Base-by-base conservation (phyloP, 2,797 vertebrate genomes). In the Sus cebifrons region DNA sequence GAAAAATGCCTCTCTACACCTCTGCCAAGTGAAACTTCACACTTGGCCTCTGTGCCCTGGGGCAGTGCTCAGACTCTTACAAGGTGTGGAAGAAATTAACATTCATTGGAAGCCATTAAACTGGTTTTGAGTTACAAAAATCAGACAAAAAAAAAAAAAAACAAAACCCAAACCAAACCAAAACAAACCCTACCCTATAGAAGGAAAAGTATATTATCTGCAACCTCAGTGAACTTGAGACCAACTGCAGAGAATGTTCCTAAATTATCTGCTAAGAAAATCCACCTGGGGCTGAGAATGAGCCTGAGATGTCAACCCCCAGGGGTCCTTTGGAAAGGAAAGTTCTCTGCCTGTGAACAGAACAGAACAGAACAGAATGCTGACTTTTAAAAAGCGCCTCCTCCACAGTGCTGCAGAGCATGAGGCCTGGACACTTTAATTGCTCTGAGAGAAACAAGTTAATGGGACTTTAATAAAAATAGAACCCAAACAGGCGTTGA, bases 381-480 rank as follows among this genome's bases (percentile, higher is more conserved):
- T 77, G 79, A 15, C 52, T 36, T 70, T 29, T 94, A 93, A 84
- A 52, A 89, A 54, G 7, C 84, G 0, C 68, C 70, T 96, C 77
- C 82, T 75, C 95, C 5, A 0, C 40, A 14, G 1, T 1, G 0
- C 25, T 21, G 27, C 67, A 25, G 68, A 97, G 54, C 95, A 29
- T 78, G 82, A 93, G 68, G 60, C 93, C 90, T 32, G 71, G 90
- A 97, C 95, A 93, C 27, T 95, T 56, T 78, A 60, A 92, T 97
- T 94, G 71, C 21, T 91, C 94, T 9, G 0, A 1, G 23, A 84
- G 75, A 95, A 96, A 96, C 96, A 94, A 70, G 71, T 60, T 95
- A 97, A 92, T 7, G 14, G 82, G 23, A 18, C 78, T 97, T 95
- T 93, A 92, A 91, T 95, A 97, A 94, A 95, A 96, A 97, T 96